A percentile compares a stretch with the other conserved stretches of the same genome.
Evolutionary conservation across 1,140 invertebrate species (phyloP).

Genomic region (Marisa cornuarietis): DNA sequence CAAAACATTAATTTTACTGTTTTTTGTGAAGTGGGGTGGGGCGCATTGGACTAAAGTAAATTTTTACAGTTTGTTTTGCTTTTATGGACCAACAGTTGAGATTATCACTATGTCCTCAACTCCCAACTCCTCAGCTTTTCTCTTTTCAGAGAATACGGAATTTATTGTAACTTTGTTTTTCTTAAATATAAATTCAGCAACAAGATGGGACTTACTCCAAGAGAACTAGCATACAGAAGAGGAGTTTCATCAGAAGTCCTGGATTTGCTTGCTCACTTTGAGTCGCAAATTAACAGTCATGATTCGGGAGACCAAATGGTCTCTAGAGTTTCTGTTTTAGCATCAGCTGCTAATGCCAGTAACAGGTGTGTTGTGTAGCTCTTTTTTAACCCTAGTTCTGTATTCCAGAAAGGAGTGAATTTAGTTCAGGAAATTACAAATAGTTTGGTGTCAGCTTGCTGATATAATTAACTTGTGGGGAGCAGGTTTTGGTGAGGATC

Average conservation of each 20-base stretch:
- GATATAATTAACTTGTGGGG: too few relatives aligned
- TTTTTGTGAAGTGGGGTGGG: too few relatives aligned
- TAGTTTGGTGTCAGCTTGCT: too few relatives aligned
- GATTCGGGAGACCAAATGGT: background rate
- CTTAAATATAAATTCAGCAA: slow-evolving; percentile 30
- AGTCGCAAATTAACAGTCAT: slow-evolving; percentile 5
- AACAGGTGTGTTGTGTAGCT: background rate
- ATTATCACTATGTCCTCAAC: too few relatives aligned
- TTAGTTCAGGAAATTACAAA: background rate
- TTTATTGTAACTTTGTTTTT: background rate
- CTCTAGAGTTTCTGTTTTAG: background rate
- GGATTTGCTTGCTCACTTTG: slow-evolving; percentile 24
- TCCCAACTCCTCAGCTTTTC: too few relatives aligned
- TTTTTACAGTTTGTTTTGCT: too few relatives aligned
- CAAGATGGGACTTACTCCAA: slow-evolving; percentile 31
- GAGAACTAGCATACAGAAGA: slow-evolving; percentile 33
- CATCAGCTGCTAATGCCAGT: background rate
- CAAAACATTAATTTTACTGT: too few relatives aligned
- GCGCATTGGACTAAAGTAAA: too few relatives aligned
- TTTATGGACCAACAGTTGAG: too few relatives aligned
- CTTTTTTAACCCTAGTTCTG: background rate
- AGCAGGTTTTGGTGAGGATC: too few relatives aligned
- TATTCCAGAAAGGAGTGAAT: background rate
- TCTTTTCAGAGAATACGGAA: background rate
- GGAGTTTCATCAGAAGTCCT: slow-evolving; percentile 26